Evolutionary conservation across 64 coral and sea anemone species (phyloP).

Genomic region (Montipora foliosa): DNA sequence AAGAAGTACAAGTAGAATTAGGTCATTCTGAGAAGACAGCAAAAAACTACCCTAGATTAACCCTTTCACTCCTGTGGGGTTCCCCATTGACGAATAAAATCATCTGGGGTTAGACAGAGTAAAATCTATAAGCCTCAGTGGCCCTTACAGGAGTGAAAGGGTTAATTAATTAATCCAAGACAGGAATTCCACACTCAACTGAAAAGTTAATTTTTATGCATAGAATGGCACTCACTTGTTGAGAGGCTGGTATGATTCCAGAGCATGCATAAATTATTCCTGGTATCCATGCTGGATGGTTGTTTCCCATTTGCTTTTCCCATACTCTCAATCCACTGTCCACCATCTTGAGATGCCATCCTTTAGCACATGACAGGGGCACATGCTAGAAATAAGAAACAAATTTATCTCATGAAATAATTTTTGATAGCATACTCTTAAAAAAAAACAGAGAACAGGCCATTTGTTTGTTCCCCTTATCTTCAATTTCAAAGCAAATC

Average conservation of each 20-base stretch:
- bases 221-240: not conserved
- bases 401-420: not conserved
- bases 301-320: constrained; percentile 27
- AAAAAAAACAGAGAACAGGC: not conserved
- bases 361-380: constrained; percentile 1
- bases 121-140: no score
- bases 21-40: no score
- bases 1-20: no score
- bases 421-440: not conserved
- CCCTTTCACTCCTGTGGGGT: no score
- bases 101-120: no score
- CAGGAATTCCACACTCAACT: no score
- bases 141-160: no score
- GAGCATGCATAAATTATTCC: constrained; percentile 68
- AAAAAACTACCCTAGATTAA: no score
- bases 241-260: constrained; percentile 57
- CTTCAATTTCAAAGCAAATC: no score
- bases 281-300: constrained; percentile 3
- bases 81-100: no score
- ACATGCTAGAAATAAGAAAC: constrained; percentile 8
- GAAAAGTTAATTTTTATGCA: not conserved
- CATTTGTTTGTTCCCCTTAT: no score
- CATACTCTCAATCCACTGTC: constrained; percentile 70
- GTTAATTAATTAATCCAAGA: no score
- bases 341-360: constrained; percentile 59